Conservation (phyloP, 2,888 invertebrate genomes). For the Epinotia bilunana region DNA sequence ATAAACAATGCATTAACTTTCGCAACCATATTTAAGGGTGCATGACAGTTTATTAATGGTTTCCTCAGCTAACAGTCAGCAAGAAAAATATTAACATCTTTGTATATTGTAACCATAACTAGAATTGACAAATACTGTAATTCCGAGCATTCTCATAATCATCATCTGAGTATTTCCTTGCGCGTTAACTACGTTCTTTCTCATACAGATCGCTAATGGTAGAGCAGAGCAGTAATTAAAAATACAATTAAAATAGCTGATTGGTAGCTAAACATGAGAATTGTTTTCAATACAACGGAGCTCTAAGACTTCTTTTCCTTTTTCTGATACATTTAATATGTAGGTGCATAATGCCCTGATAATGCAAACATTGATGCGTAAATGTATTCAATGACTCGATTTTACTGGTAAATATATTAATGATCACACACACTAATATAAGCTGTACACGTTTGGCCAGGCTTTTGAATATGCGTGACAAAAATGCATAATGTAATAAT, state of each 20-base stretch:
- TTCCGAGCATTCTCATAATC: constrained; percentile 28
- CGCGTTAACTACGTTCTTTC: constrained; percentile 33
- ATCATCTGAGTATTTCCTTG: constrained; percentile 21
- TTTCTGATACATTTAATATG: constrained; percentile 26
- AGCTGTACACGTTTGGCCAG: background rate
- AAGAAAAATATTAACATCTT: background rate
- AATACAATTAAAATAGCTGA: constrained; percentile 43
- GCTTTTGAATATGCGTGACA: background rate
- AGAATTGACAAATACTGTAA: constrained; percentile 8
- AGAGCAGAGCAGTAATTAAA: constrained; percentile 34
- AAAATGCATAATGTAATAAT: background rate
- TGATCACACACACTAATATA: background rate
- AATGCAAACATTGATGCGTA: background rate
- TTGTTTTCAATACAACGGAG: constrained; percentile 28
- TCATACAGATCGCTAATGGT: constrained; percentile 39
- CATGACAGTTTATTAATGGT: too few species aligned
- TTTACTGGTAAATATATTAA: background rate
- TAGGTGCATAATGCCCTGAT: background rate
- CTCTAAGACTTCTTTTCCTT: constrained; percentile 7
- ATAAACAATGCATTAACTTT: too few species aligned
- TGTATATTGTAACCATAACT: background rate
- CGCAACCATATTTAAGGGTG: too few species aligned
- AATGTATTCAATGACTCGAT: constrained; percentile 3
- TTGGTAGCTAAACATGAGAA: constrained; percentile 38
- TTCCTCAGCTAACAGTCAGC: background rate